phyloP scores from a whole-genome alignment of 1,140 invertebrate species.

The Drosophila nigromelanica region DNA sequence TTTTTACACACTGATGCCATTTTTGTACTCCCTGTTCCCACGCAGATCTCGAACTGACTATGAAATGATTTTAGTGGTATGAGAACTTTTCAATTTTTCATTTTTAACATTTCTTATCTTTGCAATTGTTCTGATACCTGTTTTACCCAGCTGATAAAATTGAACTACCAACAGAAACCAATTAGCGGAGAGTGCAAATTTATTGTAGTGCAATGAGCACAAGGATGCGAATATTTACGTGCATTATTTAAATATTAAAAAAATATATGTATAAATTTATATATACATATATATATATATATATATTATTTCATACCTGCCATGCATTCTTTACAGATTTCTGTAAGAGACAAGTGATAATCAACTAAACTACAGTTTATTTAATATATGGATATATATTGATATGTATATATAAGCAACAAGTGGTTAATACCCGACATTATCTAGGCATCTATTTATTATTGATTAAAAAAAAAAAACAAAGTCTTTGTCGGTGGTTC shows the following conservation, averaged over 20 bases:
- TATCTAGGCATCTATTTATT: no score
- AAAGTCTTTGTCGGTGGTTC: no score
- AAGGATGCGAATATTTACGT: constrained; percentile 14
- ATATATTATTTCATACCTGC: constrained; percentile 23
- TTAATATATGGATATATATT: no score
- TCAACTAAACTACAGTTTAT: constrained; percentile 13
- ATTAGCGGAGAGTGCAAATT: constrained; percentile 26
- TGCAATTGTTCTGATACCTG: neutral
- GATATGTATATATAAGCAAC: no score
- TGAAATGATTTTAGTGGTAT: neutral
- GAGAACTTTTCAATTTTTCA: neutral
- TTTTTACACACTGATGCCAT: constrained; percentile 10
- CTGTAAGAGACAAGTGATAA: constrained; percentile 22
- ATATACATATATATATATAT: no score
- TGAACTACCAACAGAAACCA: constrained; percentile 12
- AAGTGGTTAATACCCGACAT: no score
- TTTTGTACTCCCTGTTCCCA: neutral
- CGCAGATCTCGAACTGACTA: neutral
- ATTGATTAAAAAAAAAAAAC: no score
- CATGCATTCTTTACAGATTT: constrained; percentile 15
- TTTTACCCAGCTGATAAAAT: constrained; percentile 30
- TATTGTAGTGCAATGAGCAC: constrained; percentile 14
- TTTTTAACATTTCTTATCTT: constrained; percentile 22
- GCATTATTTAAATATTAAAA: neutral
- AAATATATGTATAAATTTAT: neutral